Conservation (phyloP, 2,888 invertebrate genomes). For the Lacanobia oleracea region DNA sequence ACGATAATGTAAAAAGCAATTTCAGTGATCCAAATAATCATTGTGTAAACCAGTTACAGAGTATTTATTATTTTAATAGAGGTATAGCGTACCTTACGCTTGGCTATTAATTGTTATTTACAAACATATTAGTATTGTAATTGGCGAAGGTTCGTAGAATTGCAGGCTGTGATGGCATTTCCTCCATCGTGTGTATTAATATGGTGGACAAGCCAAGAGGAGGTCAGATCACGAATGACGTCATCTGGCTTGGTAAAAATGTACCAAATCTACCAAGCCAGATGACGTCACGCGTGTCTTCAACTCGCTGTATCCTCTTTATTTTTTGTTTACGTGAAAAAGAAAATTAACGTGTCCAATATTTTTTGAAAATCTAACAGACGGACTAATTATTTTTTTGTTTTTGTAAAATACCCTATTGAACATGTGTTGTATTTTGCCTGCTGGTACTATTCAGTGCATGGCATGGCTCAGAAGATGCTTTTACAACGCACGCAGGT, state of each 20-base stretch:
- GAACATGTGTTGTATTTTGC: not conserved
- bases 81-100: slow-evolving; percentile 10
- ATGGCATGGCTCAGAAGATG: not conserved
- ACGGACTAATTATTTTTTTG: no score
- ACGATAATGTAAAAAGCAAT: slow-evolving; percentile 66
- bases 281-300: no score
- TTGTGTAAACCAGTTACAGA: slow-evolving; percentile 68
- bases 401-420: no score
- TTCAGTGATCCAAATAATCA: slow-evolving; percentile 76
- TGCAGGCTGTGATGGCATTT: slow-evolving; percentile 12
- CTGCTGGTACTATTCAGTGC: not conserved
- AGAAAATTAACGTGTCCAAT: no score
- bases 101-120: slow-evolving; percentile 12
- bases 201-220: not conserved
- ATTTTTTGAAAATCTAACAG: no score
- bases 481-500: not conserved
- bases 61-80: slow-evolving; percentile 39
- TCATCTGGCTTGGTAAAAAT: no score
- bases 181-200: not conserved
- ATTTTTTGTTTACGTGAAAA: no score
- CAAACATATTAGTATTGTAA: slow-evolving; percentile 7
- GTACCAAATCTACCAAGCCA: no score
- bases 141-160: not conserved
- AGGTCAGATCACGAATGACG: not conserved
- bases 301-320: no score